phyloP scores from a whole-genome alignment of 1,140 invertebrate genomes.

The Chionoecetes opilio region DNA sequence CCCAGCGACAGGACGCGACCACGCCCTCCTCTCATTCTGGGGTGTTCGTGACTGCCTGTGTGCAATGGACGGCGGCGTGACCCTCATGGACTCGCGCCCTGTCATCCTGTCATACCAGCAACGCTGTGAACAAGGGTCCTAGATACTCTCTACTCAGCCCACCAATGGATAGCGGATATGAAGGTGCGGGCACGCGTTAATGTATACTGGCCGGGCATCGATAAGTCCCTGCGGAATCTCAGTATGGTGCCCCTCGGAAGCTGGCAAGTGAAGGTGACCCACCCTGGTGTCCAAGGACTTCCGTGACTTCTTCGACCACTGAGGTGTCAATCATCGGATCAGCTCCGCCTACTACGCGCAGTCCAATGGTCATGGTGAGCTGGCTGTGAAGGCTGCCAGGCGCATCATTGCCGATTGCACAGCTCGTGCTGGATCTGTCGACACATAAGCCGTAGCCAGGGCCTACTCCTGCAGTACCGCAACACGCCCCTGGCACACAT shows the following conservation, averaged over 20 bases:
- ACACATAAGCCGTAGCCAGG: conserved; percentile 2
- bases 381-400: conserved; percentile 50
- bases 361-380: conserved; percentile 50
- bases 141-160: too few relatives aligned
- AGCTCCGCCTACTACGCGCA: conserved; percentile 54
- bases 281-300: background rate
- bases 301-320: conserved; percentile 53
- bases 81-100: too few relatives aligned
- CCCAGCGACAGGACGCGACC: too few relatives aligned
- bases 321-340: conserved; percentile 49
- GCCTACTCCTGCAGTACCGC: conserved; percentile 65
- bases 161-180: too few relatives aligned
- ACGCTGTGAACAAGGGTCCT: too few relatives aligned
- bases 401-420: conserved; percentile 45
- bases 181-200: too few relatives aligned
- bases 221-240: background rate
- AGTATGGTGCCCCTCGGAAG: background rate
- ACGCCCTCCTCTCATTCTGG: background rate
- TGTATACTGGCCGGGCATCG: too few relatives aligned
- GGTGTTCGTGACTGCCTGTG: too few relatives aligned
- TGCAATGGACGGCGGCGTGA: too few relatives aligned
- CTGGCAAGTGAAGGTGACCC: conserved; percentile 46
- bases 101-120: too few relatives aligned
- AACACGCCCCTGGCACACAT: conserved; percentile 42
- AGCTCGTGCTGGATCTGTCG: background rate